Base-by-base conservation (phyloP, 2,113 vertebrate species). In the Rattus rattus region DNA sequence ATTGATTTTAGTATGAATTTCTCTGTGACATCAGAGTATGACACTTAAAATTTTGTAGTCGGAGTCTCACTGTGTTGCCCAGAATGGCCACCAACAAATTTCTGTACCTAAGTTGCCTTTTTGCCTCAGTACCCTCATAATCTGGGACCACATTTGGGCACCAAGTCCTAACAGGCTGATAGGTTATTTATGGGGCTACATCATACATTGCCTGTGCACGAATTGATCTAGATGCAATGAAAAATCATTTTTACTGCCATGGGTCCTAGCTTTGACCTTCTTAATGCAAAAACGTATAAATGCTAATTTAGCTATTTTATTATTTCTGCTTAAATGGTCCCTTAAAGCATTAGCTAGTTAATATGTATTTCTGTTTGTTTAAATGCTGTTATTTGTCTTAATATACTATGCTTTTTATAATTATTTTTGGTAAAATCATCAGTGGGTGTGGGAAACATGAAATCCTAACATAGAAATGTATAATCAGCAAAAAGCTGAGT, bases 1-100 rank as follows among this genome's bases (percentile, higher is more conserved):
- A 98, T 96, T 98, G 95, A 98, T 97, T 98, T 98, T 95, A 97
- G 83, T 97, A 97, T 97, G 96, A 89, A 96, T 99, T 98, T 98
- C 92, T 94, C 98, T 97, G 98, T 98, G 98, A 92, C 97, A 98
- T 92, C 94, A 98, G 93, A 96, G 76, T 97, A 97, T 98, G 98
- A 98, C 96, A 97, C 95, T 98, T 52, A 49, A 16, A 47, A 10
- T 75, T 85, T 75, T 63, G 47, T 33, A 52, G 0, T 70, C n/a
- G 49, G 10, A 39, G 1, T n/a, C 56, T 75, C 22, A 61, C 10
- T 75, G 2, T 92, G 16, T n/a, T 39, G 33, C 10, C 43, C 33
- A 52, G 2, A 26, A 11, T 65, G 16, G 49, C 17, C 76, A 52
- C 3, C 76, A 36, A 30, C 49, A 56, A 28, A 69, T n/a, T 28